Evolutionary conservation across 2,888 invertebrate species (phyloP), one percentile per base, ranked within the genome.

Genomic region (Lamproptera curius): DNA sequence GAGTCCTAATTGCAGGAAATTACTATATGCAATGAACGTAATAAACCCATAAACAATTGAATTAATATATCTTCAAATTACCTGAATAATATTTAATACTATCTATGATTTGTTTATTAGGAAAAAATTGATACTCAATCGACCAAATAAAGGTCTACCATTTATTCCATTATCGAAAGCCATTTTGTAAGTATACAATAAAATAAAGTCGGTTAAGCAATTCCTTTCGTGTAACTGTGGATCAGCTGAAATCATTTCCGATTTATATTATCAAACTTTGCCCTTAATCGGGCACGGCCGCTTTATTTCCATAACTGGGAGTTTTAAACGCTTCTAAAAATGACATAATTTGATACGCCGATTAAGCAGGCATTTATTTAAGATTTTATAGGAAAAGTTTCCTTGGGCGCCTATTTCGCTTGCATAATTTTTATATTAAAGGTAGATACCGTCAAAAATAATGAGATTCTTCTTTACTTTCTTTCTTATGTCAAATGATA

Each of bases 291-390:
- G 51, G 61, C 62, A 69, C 59, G 59, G 55, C 47, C 62, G 53
- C 62, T 70, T 68, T 63, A 65, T 69, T 65, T 62, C 63, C 65
- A 68, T 65, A 68, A 67, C 58, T 48, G 56, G 49, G 41, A 53
- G 40, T 52, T 44, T 56, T 51, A 26, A 54, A 54, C 56, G 54
- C 53, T 57, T 54, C 58, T 63, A 68, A 73, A 76, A 76, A 74
- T 67, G 68, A 73, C 73, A 77, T 74, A 77, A 77, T 77, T 76
- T 76, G 73, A 67, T 68, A 63, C 63, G 61, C 61, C 72, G 72
- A 76, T 76, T 77, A 77, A 70, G 60, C 65, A 58, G 47, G 54
- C 73, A 63, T 69, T 70, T 66, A 66, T 67, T 67, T 66, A 64
- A 69, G 64, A 65, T 65, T 76, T 76, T 72, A 76, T 69, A 68